Conservation (phyloP, 2,888 invertebrate species). For the Heliconius ethilla region DNA sequence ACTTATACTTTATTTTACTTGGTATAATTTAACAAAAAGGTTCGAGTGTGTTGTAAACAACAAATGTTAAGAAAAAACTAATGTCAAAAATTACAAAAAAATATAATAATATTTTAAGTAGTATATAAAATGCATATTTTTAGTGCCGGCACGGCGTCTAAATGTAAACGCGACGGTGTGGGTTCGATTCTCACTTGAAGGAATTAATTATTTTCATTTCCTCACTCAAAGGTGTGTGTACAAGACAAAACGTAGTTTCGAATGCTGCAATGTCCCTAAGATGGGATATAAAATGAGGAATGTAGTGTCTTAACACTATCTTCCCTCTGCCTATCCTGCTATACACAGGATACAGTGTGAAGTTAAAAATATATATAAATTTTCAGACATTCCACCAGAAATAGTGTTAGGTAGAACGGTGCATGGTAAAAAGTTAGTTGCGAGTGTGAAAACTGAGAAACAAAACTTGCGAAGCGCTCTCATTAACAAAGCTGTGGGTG, state of each 20-base stretch:
- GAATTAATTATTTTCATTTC: no score
- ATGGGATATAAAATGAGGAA: neutral
- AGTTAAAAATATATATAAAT: constrained; percentile 3
- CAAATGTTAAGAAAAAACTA: neutral
- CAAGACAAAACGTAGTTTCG: neutral
- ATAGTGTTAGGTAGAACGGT: constrained; percentile 66
- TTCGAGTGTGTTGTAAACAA: no score
- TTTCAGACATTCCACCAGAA: constrained; percentile 72
- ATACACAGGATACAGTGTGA: neutral
- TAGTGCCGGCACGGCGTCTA: no score
- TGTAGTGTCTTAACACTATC: neutral
- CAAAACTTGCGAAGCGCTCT: constrained; percentile 25
- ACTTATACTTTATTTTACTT: no score
- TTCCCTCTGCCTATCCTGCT: neutral
- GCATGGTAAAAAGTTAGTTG: constrained; percentile 67
- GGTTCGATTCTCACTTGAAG: no score
- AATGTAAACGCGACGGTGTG: no score
- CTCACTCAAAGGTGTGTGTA: neutral
- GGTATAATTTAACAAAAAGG: no score
- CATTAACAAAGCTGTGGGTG: constrained; percentile 18
- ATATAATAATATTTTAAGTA: neutral
- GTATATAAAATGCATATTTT: neutral
- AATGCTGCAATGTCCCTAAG: no score
- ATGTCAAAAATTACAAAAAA: neutral
- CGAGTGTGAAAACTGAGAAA: constrained; percentile 54